A percentile compares a stretch with the other conserved stretches of the same genome.
Conservation (phyloP, 2,113 vertebrate species). For the Xyliphius kryptos region DNA sequence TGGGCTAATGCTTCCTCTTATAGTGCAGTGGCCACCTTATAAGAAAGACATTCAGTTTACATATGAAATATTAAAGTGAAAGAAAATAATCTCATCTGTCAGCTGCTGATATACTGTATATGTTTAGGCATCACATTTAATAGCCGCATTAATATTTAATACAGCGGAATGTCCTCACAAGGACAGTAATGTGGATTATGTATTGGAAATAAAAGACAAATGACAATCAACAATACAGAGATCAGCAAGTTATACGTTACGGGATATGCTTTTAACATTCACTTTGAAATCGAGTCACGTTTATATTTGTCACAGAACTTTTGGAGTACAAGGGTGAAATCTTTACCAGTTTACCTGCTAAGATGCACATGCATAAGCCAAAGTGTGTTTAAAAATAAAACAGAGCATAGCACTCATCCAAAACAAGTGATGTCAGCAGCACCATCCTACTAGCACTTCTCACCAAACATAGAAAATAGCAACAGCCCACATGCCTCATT, state of each 20-base stretch:
- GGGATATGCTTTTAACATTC: neutral
- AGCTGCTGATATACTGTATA: too few species aligned
- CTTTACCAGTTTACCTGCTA: conserved; percentile 14
- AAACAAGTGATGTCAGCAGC: conserved; percentile 14
- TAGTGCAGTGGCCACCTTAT: too few species aligned
- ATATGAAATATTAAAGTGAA: too few species aligned
- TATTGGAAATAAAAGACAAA: neutral
- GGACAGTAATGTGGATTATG: neutral
- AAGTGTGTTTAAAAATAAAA: conserved; percentile 24
- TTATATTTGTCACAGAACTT: neutral
- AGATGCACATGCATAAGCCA: conserved; percentile 13
- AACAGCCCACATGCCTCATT: conserved; percentile 11
- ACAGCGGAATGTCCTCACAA: neutral
- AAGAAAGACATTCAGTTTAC: too few species aligned
- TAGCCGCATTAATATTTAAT: neutral
- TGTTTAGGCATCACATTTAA: neutral
- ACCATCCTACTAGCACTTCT: conserved; percentile 14
- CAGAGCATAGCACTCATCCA: conserved; percentile 5
- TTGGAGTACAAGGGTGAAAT: neutral
- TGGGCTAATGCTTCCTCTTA: too few species aligned
- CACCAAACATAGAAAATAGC: conserved; percentile 12
- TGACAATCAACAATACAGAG: neutral
- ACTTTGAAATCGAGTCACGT: neutral
- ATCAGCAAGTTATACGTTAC: neutral
- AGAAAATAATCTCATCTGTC: too few species aligned